Conservation (phyloP, 2,888 invertebrate genomes). For the Himalopsyche tibetana region DNA sequence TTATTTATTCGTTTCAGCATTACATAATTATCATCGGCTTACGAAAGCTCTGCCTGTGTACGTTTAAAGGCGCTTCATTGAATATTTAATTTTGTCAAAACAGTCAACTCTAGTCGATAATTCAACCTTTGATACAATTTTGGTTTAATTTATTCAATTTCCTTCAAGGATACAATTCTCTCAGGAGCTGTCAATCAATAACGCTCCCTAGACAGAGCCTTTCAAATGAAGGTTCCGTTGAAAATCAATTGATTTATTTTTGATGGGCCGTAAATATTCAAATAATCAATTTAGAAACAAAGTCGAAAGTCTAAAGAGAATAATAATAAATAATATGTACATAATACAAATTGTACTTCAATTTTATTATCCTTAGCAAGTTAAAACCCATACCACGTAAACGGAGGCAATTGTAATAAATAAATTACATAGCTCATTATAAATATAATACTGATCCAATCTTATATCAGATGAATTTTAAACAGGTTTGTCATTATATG, state of each 20-base stretch:
- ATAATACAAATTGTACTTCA: no score
- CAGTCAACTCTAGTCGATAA: conserved; percentile 33
- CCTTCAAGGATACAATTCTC: conserved; percentile 28
- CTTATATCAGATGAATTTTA: no score
- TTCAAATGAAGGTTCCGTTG: not conserved
- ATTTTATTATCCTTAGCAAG: no score
- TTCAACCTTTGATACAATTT: conserved; percentile 39
- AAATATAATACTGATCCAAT: no score
- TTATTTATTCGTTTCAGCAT: conserved; percentile 19
- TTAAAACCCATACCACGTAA: no score
- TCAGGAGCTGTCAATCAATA: conserved; percentile 31
- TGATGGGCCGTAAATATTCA: no score
- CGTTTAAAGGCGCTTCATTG: conserved; percentile 1
- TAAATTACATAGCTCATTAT: no score
- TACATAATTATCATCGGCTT: conserved; percentile 35
- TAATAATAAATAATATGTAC: no score
- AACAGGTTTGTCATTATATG: no score
- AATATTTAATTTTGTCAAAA: conserved; percentile 35
- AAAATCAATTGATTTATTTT: not conserved
- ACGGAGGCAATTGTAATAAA: no score
- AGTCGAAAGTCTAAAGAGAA: no score
- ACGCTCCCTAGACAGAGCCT: conserved; percentile 3
- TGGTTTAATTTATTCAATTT: conserved; percentile 31
- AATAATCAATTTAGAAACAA: no score
- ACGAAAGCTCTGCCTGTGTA: conserved; percentile 15